A percentile compares a stretch with the other conserved stretches of the same genome.
Conservation (phyloP, 2,888 invertebrate genomes). For the Rutpela maculata region DNA sequence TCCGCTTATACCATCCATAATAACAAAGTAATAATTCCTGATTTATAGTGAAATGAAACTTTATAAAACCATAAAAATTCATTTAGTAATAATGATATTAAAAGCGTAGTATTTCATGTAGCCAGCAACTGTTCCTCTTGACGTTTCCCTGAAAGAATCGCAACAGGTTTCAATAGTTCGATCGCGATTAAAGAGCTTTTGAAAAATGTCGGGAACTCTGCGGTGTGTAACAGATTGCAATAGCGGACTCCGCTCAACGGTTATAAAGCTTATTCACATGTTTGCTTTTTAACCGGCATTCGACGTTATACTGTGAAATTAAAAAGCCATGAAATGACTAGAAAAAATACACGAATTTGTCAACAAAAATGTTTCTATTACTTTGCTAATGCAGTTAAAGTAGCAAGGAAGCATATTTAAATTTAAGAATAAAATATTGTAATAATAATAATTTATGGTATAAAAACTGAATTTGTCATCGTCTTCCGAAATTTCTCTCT, state of each 20-base stretch:
- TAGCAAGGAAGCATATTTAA: too few relatives aligned
- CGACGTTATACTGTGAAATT: constrained; percentile 44
- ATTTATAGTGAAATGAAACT: constrained; percentile 49
- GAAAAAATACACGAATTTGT: constrained; percentile 49
- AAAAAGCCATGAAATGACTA: constrained; percentile 52
- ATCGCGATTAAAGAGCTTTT: constrained; percentile 74
- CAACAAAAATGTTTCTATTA: constrained; percentile 31
- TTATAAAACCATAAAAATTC: constrained; percentile 57
- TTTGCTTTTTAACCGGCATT: constrained; percentile 59
- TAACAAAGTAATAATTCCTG: constrained; percentile 43
- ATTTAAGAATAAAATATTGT: too few relatives aligned
- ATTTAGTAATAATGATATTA: constrained; percentile 60
- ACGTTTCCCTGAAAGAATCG: constrained; percentile 64
- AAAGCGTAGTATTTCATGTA: constrained; percentile 60
- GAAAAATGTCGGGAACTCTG: constrained; percentile 72
- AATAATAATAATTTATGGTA: too few relatives aligned
- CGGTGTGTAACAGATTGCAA: constrained; percentile 72
- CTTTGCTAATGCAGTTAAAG: background rate
- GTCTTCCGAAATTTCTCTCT: too few relatives aligned
- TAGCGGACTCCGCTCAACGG: constrained; percentile 56
- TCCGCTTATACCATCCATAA: constrained; percentile 30
- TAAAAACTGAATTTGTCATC: too few relatives aligned
- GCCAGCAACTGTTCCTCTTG: constrained; percentile 58
- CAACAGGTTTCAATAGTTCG: constrained; percentile 74
- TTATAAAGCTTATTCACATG: constrained; percentile 66